Percentiles rank a stretch among this genome's conserved stretches.
Conservation (phyloP, 2,888 invertebrate genomes). For the Rhorus exstirpatorius region DNA sequence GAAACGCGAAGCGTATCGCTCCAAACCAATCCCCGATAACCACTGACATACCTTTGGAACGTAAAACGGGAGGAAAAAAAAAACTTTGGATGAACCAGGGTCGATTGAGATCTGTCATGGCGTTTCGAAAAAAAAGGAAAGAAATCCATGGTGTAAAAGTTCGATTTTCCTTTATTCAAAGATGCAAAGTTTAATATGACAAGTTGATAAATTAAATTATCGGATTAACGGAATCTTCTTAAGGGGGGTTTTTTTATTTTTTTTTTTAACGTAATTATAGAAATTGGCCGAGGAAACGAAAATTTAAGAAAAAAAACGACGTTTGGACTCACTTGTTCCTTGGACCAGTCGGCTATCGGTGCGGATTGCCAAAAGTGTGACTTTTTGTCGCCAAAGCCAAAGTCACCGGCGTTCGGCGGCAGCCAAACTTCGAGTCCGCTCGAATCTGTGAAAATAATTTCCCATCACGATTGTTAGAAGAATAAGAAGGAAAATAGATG, state of each 20-base stretch:
- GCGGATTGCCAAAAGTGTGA: conserved; percentile 90
- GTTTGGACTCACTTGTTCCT: conserved; percentile 89
- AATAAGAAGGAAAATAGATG: conserved; percentile 16
- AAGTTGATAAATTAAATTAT: no score
- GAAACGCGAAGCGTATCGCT: conserved; percentile 95
- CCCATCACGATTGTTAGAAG: conserved; percentile 3
- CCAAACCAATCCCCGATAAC: conserved; percentile 93
- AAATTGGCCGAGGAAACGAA: no score
- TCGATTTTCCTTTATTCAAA: neutral
- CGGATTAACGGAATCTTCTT: no score
- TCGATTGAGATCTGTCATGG: no score
- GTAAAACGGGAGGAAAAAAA: conserved; percentile 20
- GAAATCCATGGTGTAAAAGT: no score
- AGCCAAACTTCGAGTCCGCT: conserved; percentile 86
- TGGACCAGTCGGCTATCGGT: conserved; percentile 92
- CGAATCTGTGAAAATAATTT: conserved; percentile 82
- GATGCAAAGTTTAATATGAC: no score
- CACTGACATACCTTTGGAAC: conserved; percentile 94
- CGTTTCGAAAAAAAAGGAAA: no score
- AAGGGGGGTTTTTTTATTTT: no score
- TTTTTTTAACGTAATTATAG: no score
- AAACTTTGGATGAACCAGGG: no score
- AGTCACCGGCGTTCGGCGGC: conserved; percentile 88
- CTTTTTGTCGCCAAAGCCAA: conserved; percentile 88
- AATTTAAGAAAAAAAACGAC: conserved; percentile 5